phyloP scores from a whole-genome alignment of 1,140 invertebrate species.

The Trachymyrmex septentrionalis region DNA sequence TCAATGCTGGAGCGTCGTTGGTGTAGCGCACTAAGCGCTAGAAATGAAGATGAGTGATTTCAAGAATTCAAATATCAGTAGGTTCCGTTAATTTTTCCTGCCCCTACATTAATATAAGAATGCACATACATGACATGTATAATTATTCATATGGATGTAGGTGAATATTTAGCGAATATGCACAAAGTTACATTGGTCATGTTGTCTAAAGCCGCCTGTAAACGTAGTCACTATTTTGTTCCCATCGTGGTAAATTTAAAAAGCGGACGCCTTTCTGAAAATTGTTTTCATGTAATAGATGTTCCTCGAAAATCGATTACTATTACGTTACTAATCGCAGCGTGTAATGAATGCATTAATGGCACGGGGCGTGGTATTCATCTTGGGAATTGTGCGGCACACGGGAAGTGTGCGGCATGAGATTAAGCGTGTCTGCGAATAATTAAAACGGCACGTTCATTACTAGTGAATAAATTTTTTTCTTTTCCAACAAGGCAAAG shows the following conservation, averaged over 20 bases:
- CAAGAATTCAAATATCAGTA: too few species aligned
- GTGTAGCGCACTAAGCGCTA: too few species aligned
- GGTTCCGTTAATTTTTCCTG: too few species aligned
- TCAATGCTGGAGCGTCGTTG: too few species aligned
- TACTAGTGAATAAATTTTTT: slow-evolving; percentile 10
- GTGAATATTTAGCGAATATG: too few species aligned
- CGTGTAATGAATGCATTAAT: slow-evolving; percentile 53
- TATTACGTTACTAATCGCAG: slow-evolving; percentile 17
- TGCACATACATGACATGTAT: too few species aligned
- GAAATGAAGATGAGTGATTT: too few species aligned
- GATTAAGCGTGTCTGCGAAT: slow-evolving; percentile 38
- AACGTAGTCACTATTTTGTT: background rate
- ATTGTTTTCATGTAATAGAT: slow-evolving; percentile 8
- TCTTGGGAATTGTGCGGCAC: background rate
- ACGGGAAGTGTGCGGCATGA: background rate
- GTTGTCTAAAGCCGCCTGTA: background rate
- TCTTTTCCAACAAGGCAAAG: background rate
- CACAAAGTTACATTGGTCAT: background rate
- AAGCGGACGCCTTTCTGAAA: background rate
- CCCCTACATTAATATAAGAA: too few species aligned
- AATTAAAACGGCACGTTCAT: slow-evolving; percentile 55
- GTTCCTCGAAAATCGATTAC: slow-evolving; percentile 26
- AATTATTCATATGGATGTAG: too few species aligned
- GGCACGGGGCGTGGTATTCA: slow-evolving; percentile 2
- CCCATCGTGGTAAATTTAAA: background rate